Percentiles rank a stretch among this genome's conserved stretches.
These are phyloP conservation scores for Eulemur coronatus DNA, from an alignment of 2,797 vertebrate species.

Conservation along the genomic window DNA sequence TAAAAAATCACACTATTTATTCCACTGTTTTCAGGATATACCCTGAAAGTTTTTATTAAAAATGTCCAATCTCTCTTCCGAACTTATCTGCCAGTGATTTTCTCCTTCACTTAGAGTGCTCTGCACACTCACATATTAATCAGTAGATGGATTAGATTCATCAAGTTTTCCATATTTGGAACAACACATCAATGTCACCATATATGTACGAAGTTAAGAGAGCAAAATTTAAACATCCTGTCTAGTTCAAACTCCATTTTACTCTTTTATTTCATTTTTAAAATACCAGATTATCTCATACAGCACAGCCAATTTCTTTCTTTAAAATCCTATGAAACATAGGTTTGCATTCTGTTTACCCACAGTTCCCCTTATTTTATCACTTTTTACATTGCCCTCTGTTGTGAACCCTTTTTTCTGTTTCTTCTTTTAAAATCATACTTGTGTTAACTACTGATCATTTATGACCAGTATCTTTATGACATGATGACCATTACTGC, in stretches of 20 bases:
- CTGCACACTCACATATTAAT: background rate
- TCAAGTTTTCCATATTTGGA: background rate
- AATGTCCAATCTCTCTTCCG: background rate
- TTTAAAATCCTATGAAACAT: conserved; percentile 2
- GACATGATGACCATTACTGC: background rate
- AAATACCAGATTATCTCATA: conserved; percentile 25
- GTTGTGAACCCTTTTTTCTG: background rate
- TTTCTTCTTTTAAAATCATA: background rate
- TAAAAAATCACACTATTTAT: background rate
- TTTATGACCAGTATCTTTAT: background rate
- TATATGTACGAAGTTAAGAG: background rate
- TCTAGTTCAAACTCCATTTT: conserved; percentile 23
- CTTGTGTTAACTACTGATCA: background rate
- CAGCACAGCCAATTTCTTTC: background rate
- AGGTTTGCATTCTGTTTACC: background rate
- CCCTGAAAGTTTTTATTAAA: background rate
- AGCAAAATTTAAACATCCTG: background rate
- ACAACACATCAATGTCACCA: background rate
- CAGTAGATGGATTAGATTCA: background rate
- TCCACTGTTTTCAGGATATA: background rate
- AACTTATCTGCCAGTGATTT: background rate
- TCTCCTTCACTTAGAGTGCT: background rate
- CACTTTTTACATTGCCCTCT: background rate
- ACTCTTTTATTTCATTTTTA: conserved; percentile 32
- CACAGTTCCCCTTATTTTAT: background rate